These are phyloP conservation scores for Euthynnus affinis DNA, from an alignment of 2,797 vertebrate species.

Conservation along the genomic window DNA sequence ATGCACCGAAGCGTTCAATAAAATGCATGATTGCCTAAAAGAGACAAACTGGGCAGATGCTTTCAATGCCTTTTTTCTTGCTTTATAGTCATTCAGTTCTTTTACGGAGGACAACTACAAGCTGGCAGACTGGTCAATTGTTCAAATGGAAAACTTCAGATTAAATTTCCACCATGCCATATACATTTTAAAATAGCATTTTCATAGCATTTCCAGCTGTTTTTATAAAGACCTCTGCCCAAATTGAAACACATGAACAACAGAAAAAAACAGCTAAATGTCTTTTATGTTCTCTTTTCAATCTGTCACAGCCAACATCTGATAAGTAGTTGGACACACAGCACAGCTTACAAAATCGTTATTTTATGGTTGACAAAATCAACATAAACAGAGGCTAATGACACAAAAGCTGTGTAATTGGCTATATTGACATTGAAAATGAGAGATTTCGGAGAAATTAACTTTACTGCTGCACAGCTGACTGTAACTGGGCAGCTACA, in stretches of 20 bases:
- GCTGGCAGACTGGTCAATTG: constrained; percentile 4
- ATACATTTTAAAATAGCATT: neutral
- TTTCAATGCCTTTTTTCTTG: constrained; percentile 17
- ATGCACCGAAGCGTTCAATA: constrained; percentile 21
- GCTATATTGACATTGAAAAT: neutral
- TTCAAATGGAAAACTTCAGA: constrained; percentile 17
- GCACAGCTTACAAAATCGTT: neutral
- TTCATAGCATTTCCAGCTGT: neutral
- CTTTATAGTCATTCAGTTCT: constrained; percentile 7
- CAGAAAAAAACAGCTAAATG: neutral
- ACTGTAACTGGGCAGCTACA: neutral
- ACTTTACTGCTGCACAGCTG: too few relatives aligned
- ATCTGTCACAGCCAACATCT: neutral
- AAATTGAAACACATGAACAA: neutral
- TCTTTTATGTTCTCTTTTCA: neutral
- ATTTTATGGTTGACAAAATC: neutral
- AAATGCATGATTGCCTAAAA: constrained; percentile 32
- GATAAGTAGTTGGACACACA: neutral
- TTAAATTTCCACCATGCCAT: neutral
- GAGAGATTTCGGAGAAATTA: neutral
- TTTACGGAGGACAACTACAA: constrained; percentile 1
- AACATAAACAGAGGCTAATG: neutral
- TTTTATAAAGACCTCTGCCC: neutral
- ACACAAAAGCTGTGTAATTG: neutral
- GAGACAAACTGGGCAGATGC: constrained; percentile 19